phyloP scores from a whole-genome alignment of 2,888 invertebrate species.

The Masnerella sp. region DNA sequence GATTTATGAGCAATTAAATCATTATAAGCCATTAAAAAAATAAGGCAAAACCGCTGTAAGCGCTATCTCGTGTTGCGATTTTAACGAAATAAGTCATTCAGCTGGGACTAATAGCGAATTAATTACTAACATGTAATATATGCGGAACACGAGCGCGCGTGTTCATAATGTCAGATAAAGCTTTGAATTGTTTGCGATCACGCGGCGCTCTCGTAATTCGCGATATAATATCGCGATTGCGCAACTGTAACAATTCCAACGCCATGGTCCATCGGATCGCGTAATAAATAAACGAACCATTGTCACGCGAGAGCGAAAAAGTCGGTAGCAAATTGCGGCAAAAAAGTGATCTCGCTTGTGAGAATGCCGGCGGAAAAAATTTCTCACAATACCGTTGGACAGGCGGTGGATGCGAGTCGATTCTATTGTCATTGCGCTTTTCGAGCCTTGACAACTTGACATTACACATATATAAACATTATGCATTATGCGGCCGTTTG shows the following conservation, averaged over 20 bases:
- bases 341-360: slow-evolving; percentile 33
- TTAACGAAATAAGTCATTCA: slow-evolving; percentile 56
- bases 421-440: slow-evolving; percentile 32
- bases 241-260: slow-evolving; percentile 48
- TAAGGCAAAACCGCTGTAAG: slow-evolving; percentile 37
- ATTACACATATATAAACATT: slow-evolving; percentile 35
- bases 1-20: slow-evolving; percentile 52
- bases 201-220: slow-evolving; percentile 65
- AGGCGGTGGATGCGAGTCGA: slow-evolving; percentile 9
- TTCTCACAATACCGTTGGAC: slow-evolving; percentile 29
- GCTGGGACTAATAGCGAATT: slow-evolving; percentile 71
- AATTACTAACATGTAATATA: slow-evolving; percentile 72
- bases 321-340: slow-evolving; percentile 25
- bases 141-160: slow-evolving; percentile 67
- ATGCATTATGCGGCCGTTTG: not conserved
- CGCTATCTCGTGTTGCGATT: slow-evolving; percentile 45
- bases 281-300: slow-evolving; percentile 54
- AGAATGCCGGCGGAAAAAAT: slow-evolving; percentile 38
- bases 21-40: slow-evolving; percentile 32
- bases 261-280: slow-evolving; percentile 63
- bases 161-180: slow-evolving; percentile 70
- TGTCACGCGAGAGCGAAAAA: slow-evolving; percentile 28
- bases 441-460: slow-evolving; percentile 28
- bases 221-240: slow-evolving; percentile 58
- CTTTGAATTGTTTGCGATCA: slow-evolving; percentile 74